Evolutionary conservation across 2,888 invertebrate genomes (phyloP), one percentile per base, ranked within the genome.

Genomic region (Rhamnusium bicolor): DNA sequence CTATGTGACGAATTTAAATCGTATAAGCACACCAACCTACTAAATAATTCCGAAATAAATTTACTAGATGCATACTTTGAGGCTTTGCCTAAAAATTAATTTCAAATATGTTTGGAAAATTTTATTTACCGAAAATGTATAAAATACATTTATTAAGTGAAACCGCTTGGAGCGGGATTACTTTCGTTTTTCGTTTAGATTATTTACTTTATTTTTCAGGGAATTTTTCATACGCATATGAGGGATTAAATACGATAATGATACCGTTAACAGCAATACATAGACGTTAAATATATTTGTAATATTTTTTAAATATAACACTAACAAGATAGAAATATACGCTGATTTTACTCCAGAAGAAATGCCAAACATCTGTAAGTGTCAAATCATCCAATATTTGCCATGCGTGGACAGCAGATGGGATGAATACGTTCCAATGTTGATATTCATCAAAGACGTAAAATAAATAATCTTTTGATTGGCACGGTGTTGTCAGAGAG

Each of bases 1-100:
- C 83, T 83, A 85, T 84, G 84, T 85, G 85, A 85, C 85, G 85
- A 85, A 86, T 85, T 85, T 84, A 86, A 86, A 86, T 86, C 85
- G 83, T 83, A 85, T 86, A 85, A 86, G 85, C 84, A 84, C 85
- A 84, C 84, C 84, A 83, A 82, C 80, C 83, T 80, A 79, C 82
- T 85, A 84, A 84, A 85, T 85, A 84, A 85, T 85, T 85, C 84
- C 79, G 81, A 83, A 84, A 85, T 84, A 83, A 84, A 84, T 85
- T 84, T 81, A 77, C 71, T 76, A 77, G 69, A 74, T 71, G 66
- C 70, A 67, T 68, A 73, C 72, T 74, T 68, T 77, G 71, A 73
- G 74, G 74, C 71, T 69, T 71, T 71, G 70, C 69, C 71, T 63
- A 65, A 77, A 78, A 75, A 76, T 75, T 77, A 66, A 77, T 78